Evolutionary conservation across 1,140 invertebrate species (phyloP).

Genomic region (Apis dorsata): DNA sequence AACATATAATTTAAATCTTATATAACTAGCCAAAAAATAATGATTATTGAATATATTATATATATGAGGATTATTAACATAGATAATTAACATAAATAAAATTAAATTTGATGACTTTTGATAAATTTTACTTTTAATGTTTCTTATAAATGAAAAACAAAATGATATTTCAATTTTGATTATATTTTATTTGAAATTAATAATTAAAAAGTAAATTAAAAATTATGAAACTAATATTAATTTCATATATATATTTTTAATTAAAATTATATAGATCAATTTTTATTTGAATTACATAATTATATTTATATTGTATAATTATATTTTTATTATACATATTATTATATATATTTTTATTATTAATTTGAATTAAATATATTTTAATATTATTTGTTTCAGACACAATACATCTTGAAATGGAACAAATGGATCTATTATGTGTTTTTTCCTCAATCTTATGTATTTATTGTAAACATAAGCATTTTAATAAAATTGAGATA

Average conservation of each 20-base stretch:
- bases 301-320: background rate
- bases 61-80: too few relatives aligned
- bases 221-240: background rate
- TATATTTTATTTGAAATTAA: background rate
- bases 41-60: too few relatives aligned
- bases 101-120: too few relatives aligned
- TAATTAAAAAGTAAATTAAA: background rate
- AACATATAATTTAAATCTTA: too few relatives aligned
- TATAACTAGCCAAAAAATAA: too few relatives aligned
- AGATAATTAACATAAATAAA: too few relatives aligned
- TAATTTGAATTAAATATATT: conserved; percentile 16
- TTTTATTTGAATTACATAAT: background rate
- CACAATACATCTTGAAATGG: conserved; percentile 19
- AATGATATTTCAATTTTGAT: background rate
- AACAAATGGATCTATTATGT: conserved; percentile 25
- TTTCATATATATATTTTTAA: too few relatives aligned
- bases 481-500: conserved; percentile 52
- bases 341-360: background rate
- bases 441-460: conserved; percentile 32
- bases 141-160: too few relatives aligned
- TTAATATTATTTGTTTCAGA: conserved; percentile 37
- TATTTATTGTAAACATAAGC: conserved; percentile 50
- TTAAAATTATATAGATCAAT: background rate
- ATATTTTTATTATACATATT: background rate
- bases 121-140: too few relatives aligned